Percentiles rank a stretch among this genome's conserved stretches.
These are phyloP conservation scores for Graptemys geographica DNA, from an alignment of 2,797 vertebrate species.

Conservation along the genomic window DNA sequence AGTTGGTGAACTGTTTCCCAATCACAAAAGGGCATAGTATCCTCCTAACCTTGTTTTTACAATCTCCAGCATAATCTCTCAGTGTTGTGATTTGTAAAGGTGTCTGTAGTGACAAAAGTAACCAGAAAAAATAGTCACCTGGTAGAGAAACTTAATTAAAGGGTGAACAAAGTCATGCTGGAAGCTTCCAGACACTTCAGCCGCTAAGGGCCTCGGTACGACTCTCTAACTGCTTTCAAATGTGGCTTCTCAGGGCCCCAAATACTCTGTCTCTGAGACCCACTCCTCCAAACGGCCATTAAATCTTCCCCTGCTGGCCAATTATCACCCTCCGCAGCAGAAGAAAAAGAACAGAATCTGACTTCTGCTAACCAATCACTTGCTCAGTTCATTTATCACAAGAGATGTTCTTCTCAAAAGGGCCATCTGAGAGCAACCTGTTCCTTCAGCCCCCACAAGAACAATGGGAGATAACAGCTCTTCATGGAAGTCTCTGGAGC, in stretches of 20 bases:
- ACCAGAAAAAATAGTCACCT: background rate
- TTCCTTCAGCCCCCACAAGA: background rate
- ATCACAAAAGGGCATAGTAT: background rate
- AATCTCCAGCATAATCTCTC: background rate
- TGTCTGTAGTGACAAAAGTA: background rate
- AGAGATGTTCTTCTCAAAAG: background rate
- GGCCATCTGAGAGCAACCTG: background rate
- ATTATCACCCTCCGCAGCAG: background rate
- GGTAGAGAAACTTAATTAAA: background rate
- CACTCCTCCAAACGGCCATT: background rate
- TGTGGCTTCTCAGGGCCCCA: background rate
- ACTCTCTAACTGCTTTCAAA: background rate
- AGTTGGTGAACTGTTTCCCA: background rate
- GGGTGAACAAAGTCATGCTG: background rate
- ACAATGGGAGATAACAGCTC: background rate
- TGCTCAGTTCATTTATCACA: background rate
- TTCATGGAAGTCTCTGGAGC: background rate
- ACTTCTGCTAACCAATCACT: background rate
- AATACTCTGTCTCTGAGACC: background rate
- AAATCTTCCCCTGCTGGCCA: background rate
- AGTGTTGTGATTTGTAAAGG: background rate
- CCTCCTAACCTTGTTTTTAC: background rate
- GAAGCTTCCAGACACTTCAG: background rate
- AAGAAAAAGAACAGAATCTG: background rate
- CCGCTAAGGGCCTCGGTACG: background rate